phyloP scores from a whole-genome alignment of 2,113 vertebrate genomes.

The Steatornis caripensis region DNA sequence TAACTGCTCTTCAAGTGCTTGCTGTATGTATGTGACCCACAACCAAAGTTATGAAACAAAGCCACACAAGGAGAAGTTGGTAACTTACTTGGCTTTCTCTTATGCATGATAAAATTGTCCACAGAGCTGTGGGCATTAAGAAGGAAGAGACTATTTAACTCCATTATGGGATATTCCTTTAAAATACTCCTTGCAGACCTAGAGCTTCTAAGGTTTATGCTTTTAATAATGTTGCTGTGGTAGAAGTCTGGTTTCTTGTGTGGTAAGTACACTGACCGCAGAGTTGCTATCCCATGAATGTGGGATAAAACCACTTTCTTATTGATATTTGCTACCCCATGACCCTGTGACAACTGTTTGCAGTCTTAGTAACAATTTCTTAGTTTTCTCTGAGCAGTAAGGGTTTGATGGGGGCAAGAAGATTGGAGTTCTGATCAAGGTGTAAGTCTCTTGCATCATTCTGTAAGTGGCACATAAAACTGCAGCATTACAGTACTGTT shows the following conservation, averaged over 20 bases:
- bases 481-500: neutral
- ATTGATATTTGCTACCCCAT: fast-evolving
- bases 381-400: neutral
- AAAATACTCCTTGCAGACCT: neutral
- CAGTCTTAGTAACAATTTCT: neutral
- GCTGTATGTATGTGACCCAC: neutral
- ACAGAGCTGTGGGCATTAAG: neutral
- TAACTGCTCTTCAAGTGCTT: neutral
- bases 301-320: neutral
- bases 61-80: neutral
- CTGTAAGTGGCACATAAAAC: neutral
- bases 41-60: neutral
- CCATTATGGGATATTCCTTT: neutral
- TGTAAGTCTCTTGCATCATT: neutral
- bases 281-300: neutral
- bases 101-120: neutral
- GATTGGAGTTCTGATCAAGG: neutral
- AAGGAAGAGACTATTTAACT: neutral
- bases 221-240: neutral
- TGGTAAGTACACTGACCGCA: neutral
- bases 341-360: neutral
- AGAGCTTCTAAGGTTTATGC: neutral
- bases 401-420: neutral
- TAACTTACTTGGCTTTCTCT: neutral
- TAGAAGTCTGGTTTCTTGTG: neutral